Evolutionary conservation across 2,888 invertebrate species (phyloP).

Genomic region (Serrognathus titanus): DNA sequence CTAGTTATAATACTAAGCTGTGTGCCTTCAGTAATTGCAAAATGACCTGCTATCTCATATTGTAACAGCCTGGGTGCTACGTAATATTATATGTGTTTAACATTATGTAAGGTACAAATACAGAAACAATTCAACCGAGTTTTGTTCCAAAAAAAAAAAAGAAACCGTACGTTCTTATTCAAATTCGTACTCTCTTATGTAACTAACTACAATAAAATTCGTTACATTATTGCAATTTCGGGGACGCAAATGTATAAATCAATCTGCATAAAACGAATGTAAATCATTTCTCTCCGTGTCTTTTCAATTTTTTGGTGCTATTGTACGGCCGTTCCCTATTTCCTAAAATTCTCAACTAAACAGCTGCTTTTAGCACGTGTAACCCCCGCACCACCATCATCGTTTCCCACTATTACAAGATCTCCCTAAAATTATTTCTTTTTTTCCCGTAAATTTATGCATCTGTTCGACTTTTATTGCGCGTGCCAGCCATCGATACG

Average conservation of each 20-base stretch:
- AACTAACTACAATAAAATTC: background rate
- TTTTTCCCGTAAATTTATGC: constrained; percentile 42
- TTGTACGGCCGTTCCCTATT: constrained; percentile 41
- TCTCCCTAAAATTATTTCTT: constrained; percentile 36
- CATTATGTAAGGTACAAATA: constrained; percentile 37
- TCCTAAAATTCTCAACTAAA: constrained; percentile 45
- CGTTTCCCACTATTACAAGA: constrained; percentile 17
- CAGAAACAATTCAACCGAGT: constrained; percentile 18
- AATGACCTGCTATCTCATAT: constrained; percentile 53
- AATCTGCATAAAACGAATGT: constrained; percentile 31
- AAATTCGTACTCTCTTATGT: constrained; percentile 24
- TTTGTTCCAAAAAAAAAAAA: constrained; percentile 25
- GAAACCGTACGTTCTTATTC: constrained; percentile 32
- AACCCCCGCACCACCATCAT: constrained; percentile 21
- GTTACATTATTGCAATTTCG: background rate
- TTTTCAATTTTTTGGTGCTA: constrained; percentile 40
- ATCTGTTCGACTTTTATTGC: constrained; percentile 36
- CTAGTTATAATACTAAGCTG: constrained; percentile 59
- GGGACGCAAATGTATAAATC: constrained; percentile 6
- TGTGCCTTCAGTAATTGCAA: constrained; percentile 81
- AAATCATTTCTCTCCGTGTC: constrained; percentile 41
- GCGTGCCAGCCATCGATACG: constrained; percentile 1
- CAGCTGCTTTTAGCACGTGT: constrained; percentile 43
- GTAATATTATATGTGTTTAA: constrained; percentile 45
- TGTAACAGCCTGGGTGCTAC: constrained; percentile 49